Base-by-base conservation (phyloP, 2,113 vertebrate species). In the Meleagris gallopavo region DNA sequence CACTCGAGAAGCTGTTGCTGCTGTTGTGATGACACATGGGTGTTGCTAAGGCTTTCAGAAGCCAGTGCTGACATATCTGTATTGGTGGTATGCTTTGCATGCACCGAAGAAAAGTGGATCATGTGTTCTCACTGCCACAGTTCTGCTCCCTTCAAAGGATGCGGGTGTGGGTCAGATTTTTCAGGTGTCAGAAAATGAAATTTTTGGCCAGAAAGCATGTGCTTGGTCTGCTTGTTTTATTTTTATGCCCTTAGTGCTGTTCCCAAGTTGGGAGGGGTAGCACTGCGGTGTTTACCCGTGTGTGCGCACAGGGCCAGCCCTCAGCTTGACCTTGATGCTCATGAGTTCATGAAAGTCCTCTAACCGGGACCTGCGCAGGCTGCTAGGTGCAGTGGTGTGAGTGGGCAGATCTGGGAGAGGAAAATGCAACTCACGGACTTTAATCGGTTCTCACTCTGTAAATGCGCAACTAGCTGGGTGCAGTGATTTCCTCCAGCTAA, bases 251-350 rank as follows among this genome's bases (percentile, higher is more conserved):
- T 61, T 43, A 2, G 3, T 52, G 46, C 40, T 60, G 20, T 78
- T 86, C 11, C 34, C 54, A n/a, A 43, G 15, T 45, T 57, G 38
- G 43, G 46, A 88, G 34, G 50, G 72, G 43, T 52, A 29, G 72
- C 24, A 6, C 50, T 36, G 4, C 1, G 0, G 25, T 69, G 79
- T 95, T 79, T 66, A 81, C 38, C 52, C 6, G 21, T 36, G 22
- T 72, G 5, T 48, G 57, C 76, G n/a, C 93, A 65, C 17, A 13
- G 22, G 61, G 41, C 54, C 41, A 40, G 25, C 73, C 74, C 85
- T 93, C 46, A 14, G 67, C 32, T 45, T 89, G 90, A 95, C 86
- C 83, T 96, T 95, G 91, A 81, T 52, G 74, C 50, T 83, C 41
- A 6, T 13, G 9, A 3, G 16, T 86, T 82, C 45, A 84, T 83